Base-by-base conservation (phyloP, 2,797 vertebrate species). In the Borostomias antarcticus region DNA sequence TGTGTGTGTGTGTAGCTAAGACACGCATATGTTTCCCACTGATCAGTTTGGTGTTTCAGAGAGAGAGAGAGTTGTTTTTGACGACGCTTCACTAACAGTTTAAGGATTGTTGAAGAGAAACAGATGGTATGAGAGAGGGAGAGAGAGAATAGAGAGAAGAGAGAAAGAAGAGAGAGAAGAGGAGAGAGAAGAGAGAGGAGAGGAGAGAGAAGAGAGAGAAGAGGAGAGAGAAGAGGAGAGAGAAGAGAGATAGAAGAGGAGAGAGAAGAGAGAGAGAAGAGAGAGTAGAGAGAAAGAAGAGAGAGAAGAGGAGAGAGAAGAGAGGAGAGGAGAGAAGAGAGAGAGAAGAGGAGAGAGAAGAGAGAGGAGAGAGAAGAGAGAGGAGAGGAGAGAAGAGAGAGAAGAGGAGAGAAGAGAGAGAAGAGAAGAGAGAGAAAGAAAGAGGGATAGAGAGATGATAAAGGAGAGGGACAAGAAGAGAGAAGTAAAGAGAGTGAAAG, bases 401-500 rank as follows among this genome's bases (percentile, higher is more conserved):
- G 30, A 32, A 64, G 15, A 53, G 30, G 19, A 37, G 57, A 25
- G 60, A 6, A 48, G 52, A 66, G n/a, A 54, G 29, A 54, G 63
- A 47, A 37, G 26, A 11, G 23, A 47, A 51, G 54, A 48, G 19
- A 70, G 25, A 64, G 9, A 35, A 48, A 48, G 47, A n/a, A n/a
- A 35, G 35, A 50, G 43, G 66, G 21, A 28, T n/a, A 50, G 50
- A 66, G 57, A 25, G 32, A 54, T n/a, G n/a, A n/a, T n/a, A 32
- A 33, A 19, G 35, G 48, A 60, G 56, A 60, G 28, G 17, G 43
- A 43, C 19, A 21, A 48, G 61, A 35, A 58, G 37, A 45, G 63
- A 58, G 64, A 8, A 33, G 35, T 3, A 29, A 33, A 58, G 62
- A 62, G n/a, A 37, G 40, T 48, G 50, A 61, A 35, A 58, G 60